Base-by-base conservation (phyloP, 2,113 vertebrate genomes). In the Nestor notabilis region DNA sequence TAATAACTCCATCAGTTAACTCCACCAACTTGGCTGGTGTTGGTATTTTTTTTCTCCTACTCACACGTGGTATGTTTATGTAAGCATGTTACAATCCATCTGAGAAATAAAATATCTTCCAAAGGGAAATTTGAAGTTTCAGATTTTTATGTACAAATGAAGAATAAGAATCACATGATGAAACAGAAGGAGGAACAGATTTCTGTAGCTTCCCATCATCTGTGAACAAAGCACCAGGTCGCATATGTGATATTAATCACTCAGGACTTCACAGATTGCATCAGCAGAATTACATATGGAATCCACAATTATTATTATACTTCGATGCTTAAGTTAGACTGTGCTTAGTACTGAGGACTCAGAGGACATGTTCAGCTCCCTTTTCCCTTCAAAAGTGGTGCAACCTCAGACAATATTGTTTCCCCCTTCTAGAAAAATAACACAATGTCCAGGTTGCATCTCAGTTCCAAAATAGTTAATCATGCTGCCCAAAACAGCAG, bases 181-280 rank as follows among this genome's bases (percentile, higher is more conserved):
- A 78, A 96, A 86, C 90, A 96, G 90, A 96, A 96, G 93, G 93
- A 91, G 7, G 39, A 95, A 95, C 94, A 96, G 93, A 95, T 93
- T 96, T 91, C 83, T 92, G 83, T 21, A 92, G 68, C 31, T 58
- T 87, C 86, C 85, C 37, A 75, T 96, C 85, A 90, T 86, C 92
- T 96, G 95, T 78, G 86, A 96, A 83, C 2, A 29, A 83, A 93
- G 64, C 72, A 95, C 20, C 31, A 50, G 56, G 60, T 87, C 4
- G 20, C 29, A 46, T 88, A 74, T 18, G 23, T 93, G 49, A 71
- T 64, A 95, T 50, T 97, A 95, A 96, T 89, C 89, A 90, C 33
- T 56, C 76, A 90, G 50, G 87, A 94, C 88, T 94, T 83, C 80
- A 78, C 92, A 90, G 83, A 96, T 10, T 90, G 64, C 65, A 84